A percentile compares a stretch with the other conserved stretches of the same genome.
These are phyloP conservation scores for Stigmatopora argus DNA, from an alignment of 2,113 vertebrate species.

Conservation along the genomic window DNA sequence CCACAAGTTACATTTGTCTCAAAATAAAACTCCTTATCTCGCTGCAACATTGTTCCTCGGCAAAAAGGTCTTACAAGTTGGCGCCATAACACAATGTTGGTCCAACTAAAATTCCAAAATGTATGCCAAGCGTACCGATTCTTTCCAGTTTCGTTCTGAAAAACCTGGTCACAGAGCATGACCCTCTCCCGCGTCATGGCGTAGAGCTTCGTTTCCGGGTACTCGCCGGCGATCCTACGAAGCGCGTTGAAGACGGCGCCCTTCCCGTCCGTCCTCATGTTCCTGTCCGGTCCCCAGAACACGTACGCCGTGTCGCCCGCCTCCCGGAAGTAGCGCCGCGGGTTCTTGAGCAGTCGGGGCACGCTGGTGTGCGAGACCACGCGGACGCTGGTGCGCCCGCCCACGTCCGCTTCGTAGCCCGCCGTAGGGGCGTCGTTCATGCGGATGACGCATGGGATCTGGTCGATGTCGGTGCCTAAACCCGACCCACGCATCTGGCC, in stretches of 20 bases:
- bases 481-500: constrained; percentile 86
- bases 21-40: not conserved
- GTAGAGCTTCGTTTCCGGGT: constrained; percentile 75
- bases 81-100: not conserved
- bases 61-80: not conserved
- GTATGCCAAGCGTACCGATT: constrained; percentile 74
- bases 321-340: constrained; percentile 79
- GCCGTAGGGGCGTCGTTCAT: constrained; percentile 89
- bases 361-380: constrained; percentile 91
- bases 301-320: constrained; percentile 77
- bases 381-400: constrained; percentile 75
- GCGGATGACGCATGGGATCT: constrained; percentile 78
- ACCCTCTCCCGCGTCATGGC: constrained; percentile 81
- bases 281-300: constrained; percentile 85
- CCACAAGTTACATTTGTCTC: not conserved
- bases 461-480: constrained; percentile 76
- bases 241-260: constrained; percentile 76
- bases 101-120: not conserved
- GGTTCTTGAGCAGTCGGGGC: constrained; percentile 77
- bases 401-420: constrained; percentile 83
- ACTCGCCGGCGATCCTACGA: constrained; percentile 69
- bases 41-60: not conserved
- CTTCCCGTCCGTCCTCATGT: constrained; percentile 78
- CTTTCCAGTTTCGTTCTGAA: constrained; percentile 92
- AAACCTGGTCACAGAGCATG: constrained; percentile 78